Base-by-base conservation (phyloP, 1,140 invertebrate species). In the Solenopsis fugax region DNA sequence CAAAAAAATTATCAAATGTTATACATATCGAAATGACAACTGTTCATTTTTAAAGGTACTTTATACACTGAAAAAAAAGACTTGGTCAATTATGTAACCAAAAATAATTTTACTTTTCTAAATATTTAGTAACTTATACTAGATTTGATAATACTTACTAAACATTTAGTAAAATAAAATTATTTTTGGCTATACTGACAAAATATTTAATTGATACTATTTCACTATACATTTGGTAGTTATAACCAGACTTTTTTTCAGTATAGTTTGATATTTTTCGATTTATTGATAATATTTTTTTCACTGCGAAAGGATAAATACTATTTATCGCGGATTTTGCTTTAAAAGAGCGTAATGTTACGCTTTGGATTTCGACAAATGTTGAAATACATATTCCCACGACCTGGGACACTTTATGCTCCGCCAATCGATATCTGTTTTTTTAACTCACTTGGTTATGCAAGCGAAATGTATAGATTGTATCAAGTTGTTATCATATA, bases 371-470 rank as follows among this genome's bases (percentile, higher is more conserved):
- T 12, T 34, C 1, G 7, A 65, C 37, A 21, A 77, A 76, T 45
- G 10, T 41, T 6, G 3, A 34, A 37, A 21, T 48, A 24, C n/a
- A n/a, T 48, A 9, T 64, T 24, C 24, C 16, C 24, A 48, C 24
- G 45, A 65, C 1, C 41, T 45, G 41, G 10, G 21, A 54, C 13
- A 6, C 21, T 18, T 34, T 9, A 71, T 4, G 18, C 9, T 18
- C 16, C 50, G 1, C 37, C 18, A 29, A 37, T 75, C 21, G 29
- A 13, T 45, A 21, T 64, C 18, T 41, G 12, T 34, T 64, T 24
- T 29, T 73, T 82, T n/a, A 13, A 13, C 12, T 60, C 67, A 10
- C 7, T 60, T 37, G 37, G 21, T 69, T 37, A 82, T 82, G 18
- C 67, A 21, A 82, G 78, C 21, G 2, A 58, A 34, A 48, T 72